Percentiles rank a stretch among this genome's conserved stretches.
Conservation (phyloP, 2,888 invertebrate species). For the Oscheius sp. region DNA sequence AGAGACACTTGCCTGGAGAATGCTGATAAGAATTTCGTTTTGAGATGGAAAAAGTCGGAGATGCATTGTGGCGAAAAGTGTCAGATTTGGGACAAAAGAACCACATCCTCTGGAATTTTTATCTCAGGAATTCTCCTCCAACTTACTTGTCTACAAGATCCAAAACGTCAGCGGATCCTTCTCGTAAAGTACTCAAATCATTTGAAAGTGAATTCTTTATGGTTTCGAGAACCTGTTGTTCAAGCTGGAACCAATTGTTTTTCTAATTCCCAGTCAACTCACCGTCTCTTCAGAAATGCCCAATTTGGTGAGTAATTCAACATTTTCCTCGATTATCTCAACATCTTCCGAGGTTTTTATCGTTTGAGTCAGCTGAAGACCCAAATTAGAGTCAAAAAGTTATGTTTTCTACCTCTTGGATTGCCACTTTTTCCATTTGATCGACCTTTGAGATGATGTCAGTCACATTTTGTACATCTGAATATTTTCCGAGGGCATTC, state of each 20-base stretch:
- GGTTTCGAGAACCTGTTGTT: slow-evolving; percentile 34
- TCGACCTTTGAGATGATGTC: slow-evolving; percentile 36
- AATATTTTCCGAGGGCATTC: slow-evolving; percentile 42
- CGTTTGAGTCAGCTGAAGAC: slow-evolving; percentile 21
- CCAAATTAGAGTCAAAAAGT: neutral
- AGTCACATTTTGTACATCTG: slow-evolving; percentile 48
- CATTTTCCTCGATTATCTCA: slow-evolving; percentile 40
- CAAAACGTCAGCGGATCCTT: slow-evolving; percentile 58
- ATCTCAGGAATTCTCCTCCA: neutral
- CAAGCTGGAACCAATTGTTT: slow-evolving; percentile 24
- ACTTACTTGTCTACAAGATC: slow-evolving; percentile 64
- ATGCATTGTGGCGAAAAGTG: slow-evolving; percentile 62
- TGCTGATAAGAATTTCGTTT: slow-evolving; percentile 25
- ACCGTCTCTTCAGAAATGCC: slow-evolving; percentile 40
- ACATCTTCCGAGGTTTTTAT: slow-evolving; percentile 35
- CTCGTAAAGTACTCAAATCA: slow-evolving; percentile 37
- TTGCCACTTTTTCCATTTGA: slow-evolving; percentile 36
- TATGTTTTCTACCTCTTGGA: slow-evolving; percentile 24
- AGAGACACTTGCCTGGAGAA: slow-evolving; percentile 24
- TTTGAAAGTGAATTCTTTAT: slow-evolving; percentile 34
- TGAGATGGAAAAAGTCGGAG: slow-evolving; percentile 43
- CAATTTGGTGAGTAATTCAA: slow-evolving; percentile 40
- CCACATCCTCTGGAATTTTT: slow-evolving; percentile 53
- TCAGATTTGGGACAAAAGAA: slow-evolving; percentile 64
- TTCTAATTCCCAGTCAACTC: neutral